These are phyloP conservation scores for Disparrhopalites patrizii DNA, from an alignment of 2,888 invertebrate genomes.

Conservation along the genomic window DNA sequence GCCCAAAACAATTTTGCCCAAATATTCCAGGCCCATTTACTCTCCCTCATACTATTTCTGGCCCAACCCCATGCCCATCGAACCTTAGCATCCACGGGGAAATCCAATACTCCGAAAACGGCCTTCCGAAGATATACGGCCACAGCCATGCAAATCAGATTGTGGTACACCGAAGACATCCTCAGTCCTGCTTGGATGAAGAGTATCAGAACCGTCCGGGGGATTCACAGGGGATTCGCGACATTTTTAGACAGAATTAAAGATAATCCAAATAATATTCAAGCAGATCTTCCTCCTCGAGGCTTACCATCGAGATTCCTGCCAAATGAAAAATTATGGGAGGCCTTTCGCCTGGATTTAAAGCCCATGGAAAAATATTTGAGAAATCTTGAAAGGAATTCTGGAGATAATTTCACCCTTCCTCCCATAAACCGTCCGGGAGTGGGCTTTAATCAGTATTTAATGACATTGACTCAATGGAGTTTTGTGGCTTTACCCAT, in stretches of 20 bases:
- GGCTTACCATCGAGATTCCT: not conserved
- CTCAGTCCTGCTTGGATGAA: conserved; percentile 4
- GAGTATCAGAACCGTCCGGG: not conserved
- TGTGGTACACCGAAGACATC: conserved; percentile 9
- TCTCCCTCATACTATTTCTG: not conserved
- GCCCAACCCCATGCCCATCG: not conserved
- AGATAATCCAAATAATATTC: not conserved
- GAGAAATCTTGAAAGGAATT: not conserved
- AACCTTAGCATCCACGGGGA: not conserved
- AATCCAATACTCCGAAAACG: not conserved
- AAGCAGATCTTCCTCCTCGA: not conserved
- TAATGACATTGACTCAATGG: conserved; percentile 11
- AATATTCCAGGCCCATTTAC: not conserved
- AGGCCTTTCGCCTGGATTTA: conserved; percentile 1
- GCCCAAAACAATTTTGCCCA: not conserved
- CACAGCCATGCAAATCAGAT: not conserved
- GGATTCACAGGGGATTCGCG: conserved; percentile 4
- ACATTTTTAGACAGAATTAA: not conserved
- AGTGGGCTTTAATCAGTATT: not conserved
- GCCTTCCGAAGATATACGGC: not conserved
- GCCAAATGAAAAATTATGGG: conserved; percentile 3
- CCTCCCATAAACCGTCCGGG: not conserved
- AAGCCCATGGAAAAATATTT: not conserved
- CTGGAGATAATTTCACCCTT: not conserved
- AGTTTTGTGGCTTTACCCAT: not conserved